phyloP scores from a whole-genome alignment of 2,113 vertebrate species.

The Cryptomyrus ogoouensis region DNA sequence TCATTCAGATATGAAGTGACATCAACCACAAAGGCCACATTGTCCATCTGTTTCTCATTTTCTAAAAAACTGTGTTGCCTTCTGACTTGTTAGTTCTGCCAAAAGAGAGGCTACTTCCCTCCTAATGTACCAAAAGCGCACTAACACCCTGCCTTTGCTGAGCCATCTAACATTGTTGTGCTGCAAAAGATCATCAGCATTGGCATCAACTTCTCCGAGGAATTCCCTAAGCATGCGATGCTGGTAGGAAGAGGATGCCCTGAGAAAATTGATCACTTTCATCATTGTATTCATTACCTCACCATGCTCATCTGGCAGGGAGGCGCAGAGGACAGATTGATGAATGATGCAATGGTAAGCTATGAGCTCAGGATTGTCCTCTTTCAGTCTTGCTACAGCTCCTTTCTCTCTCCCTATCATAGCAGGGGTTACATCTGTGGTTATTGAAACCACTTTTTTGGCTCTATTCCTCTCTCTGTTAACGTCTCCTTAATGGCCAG shows the following conservation, averaged over 20 bases:
- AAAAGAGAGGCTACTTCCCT: neutral
- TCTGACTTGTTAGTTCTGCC: neutral
- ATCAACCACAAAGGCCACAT: neutral
- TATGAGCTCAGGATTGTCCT: neutral
- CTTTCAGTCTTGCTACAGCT: neutral
- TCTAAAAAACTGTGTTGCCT: neutral
- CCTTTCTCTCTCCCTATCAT: neutral
- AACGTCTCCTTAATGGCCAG: slow-evolving; percentile 27
- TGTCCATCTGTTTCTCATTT: neutral
- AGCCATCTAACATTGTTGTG: too few species aligned
- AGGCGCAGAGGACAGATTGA: neutral
- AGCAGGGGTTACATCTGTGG: neutral
- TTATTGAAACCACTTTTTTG: slow-evolving; percentile 13
- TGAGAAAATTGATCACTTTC: too few species aligned
- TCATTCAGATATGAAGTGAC: neutral
- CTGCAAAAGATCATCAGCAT: too few species aligned
- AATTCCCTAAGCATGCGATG: too few species aligned
- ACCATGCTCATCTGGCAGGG: neutral
- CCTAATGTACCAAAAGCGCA: neutral
- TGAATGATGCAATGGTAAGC: neutral
- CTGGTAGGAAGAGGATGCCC: too few species aligned
- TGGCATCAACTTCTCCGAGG: too few species aligned
- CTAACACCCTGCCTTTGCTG: too few species aligned
- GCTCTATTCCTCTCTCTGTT: slow-evolving; percentile 21
- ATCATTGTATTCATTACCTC: too few species aligned